Conservation (phyloP, 2,113 vertebrate genomes). For the Lophura nycthemera region DNA sequence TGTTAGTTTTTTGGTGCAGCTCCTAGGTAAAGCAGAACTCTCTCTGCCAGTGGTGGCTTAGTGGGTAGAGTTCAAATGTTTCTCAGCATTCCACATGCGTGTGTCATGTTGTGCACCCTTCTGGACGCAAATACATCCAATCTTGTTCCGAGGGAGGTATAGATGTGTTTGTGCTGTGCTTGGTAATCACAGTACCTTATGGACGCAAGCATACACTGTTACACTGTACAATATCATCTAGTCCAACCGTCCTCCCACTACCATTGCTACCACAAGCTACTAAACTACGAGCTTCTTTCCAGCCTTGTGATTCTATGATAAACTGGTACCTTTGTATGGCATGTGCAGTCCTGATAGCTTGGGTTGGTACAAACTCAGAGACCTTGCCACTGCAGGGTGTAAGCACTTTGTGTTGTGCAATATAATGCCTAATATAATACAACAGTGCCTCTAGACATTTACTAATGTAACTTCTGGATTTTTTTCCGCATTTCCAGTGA, state of each 20-base stretch:
- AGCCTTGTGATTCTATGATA: no score
- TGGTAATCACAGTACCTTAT: background rate
- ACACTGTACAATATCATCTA: background rate
- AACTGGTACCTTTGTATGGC: background rate
- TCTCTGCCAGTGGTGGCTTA: background rate
- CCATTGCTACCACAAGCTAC: no score
- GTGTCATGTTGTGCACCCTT: background rate
- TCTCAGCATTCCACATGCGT: rapidly evolving
- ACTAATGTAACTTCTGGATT: background rate
- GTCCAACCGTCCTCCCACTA: no score
- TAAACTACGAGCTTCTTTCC: no score
- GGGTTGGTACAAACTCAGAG: rapidly evolving
- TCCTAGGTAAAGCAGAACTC: background rate
- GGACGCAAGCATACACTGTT: no score
- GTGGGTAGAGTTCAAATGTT: background rate
- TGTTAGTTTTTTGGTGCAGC: background rate
- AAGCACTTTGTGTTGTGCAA: background rate
- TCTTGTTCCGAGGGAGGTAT: background rate
- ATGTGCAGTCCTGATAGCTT: background rate
- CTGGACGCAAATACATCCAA: background rate
- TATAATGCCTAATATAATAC: background rate
- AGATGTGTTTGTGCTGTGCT: background rate
- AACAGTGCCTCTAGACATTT: background rate
- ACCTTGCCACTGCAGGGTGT: background rate
- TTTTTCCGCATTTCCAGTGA: background rate